Evolutionary conservation across 2,888 invertebrate genomes (phyloP), one percentile per base, ranked within the genome.

Genomic region (Elmis aenea): DNA sequence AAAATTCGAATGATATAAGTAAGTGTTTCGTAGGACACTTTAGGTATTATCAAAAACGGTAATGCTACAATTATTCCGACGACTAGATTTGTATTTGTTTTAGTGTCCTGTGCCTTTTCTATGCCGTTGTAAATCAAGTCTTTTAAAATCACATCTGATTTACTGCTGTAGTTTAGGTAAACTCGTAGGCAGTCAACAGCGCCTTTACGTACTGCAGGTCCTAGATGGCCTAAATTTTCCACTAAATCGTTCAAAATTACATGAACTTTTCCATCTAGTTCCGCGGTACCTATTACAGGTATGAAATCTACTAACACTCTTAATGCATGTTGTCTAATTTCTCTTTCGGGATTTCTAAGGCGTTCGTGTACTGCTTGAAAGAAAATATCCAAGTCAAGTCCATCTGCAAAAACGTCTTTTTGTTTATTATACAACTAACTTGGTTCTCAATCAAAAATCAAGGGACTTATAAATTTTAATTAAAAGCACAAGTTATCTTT

Each of bases 301-400:
- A 90, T 70, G 2, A 89, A 76, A 65, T 89, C 88, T 14, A 81
- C 79, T 20, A 89, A 74, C 5, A 90, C 86, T 31, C 87, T 69
- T 3, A 89, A 69, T 13, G 88, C 87, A 63, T 89, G 86, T 47
- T 87, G 82, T 5, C 88, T 76, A 18, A 89, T 87, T 66, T 87
- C 86, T 80, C 85, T 84, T 63, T 89, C 88, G 1, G 86, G 84
- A 61, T 85, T 85, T 21, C 77, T 74, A 26, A 88, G 71, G 29
- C 87, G 76, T 48, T 83, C 81, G 25, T 79, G 72, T 56, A 87
- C 79, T 52, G 85, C 85, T 33, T 74, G 67, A 61, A 84, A 85
- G 54, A 85, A 77, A 34, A 76, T 72, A 39, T 71, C 69, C 2
- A 79, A 76, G 30, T 57, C 53, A 10, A 56, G 40, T 13, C 54